These are phyloP conservation scores for Drosophila stalkeri DNA, from an alignment of 2,888 invertebrate genomes.

Conservation along the genomic window DNA sequence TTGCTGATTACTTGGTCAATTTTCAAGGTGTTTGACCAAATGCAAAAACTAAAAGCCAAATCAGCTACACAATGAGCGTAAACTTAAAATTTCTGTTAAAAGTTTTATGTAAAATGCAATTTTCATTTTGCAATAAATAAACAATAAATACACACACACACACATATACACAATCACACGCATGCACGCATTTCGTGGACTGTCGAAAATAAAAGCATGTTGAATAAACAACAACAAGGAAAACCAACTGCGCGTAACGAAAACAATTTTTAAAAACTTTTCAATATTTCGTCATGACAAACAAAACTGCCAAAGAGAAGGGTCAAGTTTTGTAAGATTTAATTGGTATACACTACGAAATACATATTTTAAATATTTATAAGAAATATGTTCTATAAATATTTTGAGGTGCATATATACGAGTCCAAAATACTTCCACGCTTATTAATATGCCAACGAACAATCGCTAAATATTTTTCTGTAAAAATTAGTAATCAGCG, in stretches of 20 bases:
- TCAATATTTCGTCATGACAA: conserved; percentile 6
- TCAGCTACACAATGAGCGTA: conserved; percentile 7
- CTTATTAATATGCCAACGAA: background rate
- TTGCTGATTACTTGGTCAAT: conserved; percentile 26
- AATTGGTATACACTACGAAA: background rate
- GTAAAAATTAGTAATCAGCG: background rate
- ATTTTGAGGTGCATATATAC: background rate
- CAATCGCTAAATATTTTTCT: background rate
- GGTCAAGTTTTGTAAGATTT: conserved; percentile 31
- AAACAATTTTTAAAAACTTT: conserved; percentile 12
- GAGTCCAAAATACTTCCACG: background rate
- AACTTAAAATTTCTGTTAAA: conserved; percentile 26
- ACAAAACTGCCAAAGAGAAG: conserved; percentile 11
- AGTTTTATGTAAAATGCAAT: conserved; percentile 47
- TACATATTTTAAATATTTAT: too few relatives aligned
- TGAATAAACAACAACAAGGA: conserved; percentile 32
- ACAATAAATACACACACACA: conserved; percentile 1
- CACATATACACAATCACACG: background rate
- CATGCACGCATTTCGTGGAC: conserved; percentile 31
- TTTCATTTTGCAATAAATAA: conserved; percentile 40
- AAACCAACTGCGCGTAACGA: conserved; percentile 19
- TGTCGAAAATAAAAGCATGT: conserved; percentile 29
- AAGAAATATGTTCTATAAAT: background rate
- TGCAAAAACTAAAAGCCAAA: background rate
- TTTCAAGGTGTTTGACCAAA: conserved; percentile 17